Conservation (phyloP, 2,797 vertebrate species). For the Neosalanx taihuensis region DNA sequence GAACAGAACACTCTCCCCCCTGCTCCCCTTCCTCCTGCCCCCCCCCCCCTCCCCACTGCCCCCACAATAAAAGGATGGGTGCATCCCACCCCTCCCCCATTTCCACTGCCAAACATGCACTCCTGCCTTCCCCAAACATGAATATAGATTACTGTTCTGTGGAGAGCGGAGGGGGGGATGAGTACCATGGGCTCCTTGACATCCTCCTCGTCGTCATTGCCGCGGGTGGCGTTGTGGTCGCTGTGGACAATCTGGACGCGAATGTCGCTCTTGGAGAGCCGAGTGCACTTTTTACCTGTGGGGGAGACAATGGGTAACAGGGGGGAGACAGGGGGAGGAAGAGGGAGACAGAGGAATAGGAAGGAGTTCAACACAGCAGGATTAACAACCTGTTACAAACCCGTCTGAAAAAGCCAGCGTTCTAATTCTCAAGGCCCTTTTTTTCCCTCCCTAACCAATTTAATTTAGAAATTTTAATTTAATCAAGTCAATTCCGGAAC, state of each 20-base stretch:
- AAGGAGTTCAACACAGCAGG: background rate
- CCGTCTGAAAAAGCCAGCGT: background rate
- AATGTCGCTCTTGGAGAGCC: conserved; percentile 85
- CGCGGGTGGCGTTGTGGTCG: conserved; percentile 79
- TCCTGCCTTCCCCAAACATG: background rate
- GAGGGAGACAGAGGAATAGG: no score
- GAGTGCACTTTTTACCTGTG: conserved; percentile 77
- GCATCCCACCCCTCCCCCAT: conserved; percentile 11
- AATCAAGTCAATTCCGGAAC: background rate
- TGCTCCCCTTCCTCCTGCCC: no score
- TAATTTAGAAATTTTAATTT: background rate
- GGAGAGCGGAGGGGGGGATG: background rate
- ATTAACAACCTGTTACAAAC: background rate
- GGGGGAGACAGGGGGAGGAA: background rate
- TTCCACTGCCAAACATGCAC: conserved; percentile 11
- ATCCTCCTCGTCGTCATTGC: conserved; percentile 82
- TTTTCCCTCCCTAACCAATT: no score
- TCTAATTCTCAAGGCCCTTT: background rate
- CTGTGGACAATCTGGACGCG: conserved; percentile 83
- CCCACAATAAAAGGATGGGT: conserved; percentile 25
- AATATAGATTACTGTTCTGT: background rate
- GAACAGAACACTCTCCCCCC: background rate
- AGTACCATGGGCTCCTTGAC: conserved; percentile 75
- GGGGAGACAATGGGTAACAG: background rate
- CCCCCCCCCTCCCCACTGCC: no score